Evolutionary conservation across 2,797 vertebrate species (phyloP), one percentile per base, ranked within the genome.

Genomic region (Amblyopsis hoosieri): DNA sequence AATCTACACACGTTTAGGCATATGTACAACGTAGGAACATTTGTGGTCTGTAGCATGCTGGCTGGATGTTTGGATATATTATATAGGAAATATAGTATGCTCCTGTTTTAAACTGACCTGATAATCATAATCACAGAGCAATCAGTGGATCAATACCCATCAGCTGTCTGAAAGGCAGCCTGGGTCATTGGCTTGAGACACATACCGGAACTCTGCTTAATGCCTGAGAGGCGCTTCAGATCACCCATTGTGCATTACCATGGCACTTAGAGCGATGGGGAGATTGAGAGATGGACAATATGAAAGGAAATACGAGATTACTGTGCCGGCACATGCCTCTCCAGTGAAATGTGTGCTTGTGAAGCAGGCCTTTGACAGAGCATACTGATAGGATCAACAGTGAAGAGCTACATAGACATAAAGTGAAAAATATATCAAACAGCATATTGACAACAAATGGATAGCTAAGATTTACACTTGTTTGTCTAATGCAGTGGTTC

Each of bases 121-220:
- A 70, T 66, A 62, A 76, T 83, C 61, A 70, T 66, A 65, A 76
- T 83, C 61, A 82, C 79, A 75, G 57, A 58, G 57, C 54, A 61
- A 66, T 75, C 68, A 78, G n/a, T 58, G 57, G 17, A 82, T 84
- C 80, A 75, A 88, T 85, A 80, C 29, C 64, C 67, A 80, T 86
- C 77, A 74, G 71, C 61, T 77, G 58, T 64, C 65, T 67, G 63
- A 66, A 74, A 77, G 52, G 67, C 66, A 58, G 66, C 59, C 66
- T 53, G 54, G 57, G 57, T 50, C 63, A 49, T 56, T 69, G 67
- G 73, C 68, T 65, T 74, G 31, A 50, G 77, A 60, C 67, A 71
- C 52, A 55, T 76, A 72, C 74, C 29, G 66, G 66, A 86, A 78
- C 53, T 13, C 14, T 29, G 63, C 68, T 51, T 64, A 45, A 60